phyloP scores from a whole-genome alignment of 1,140 invertebrate species.

The Proctacanthus coquilletti region DNA sequence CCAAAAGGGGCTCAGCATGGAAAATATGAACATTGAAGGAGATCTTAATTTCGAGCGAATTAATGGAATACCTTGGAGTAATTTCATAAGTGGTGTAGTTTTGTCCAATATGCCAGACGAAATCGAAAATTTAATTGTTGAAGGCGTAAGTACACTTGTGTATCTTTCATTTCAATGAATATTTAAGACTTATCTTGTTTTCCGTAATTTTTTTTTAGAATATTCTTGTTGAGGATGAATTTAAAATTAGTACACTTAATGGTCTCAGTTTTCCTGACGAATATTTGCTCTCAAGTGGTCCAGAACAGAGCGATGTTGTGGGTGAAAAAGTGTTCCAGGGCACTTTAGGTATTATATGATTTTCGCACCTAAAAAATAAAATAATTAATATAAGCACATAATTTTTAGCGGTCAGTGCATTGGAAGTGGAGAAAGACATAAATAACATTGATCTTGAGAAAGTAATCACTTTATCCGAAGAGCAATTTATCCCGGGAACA shows the following conservation, averaged over 20 bases:
- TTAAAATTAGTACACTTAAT: conserved; percentile 28
- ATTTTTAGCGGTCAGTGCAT: conserved; percentile 14
- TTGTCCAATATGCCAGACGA: conserved; percentile 21
- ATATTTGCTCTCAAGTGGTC: conserved; percentile 25
- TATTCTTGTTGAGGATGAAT: conserved; percentile 18
- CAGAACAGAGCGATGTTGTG: conserved; percentile 16
- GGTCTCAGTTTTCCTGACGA: conserved; percentile 31
- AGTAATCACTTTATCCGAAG: conserved; percentile 21
- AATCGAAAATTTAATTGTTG: conserved; percentile 25
- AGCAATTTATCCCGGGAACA: conserved; percentile 24
- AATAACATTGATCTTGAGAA: conserved; percentile 22
- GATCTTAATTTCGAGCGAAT: conserved; percentile 18
- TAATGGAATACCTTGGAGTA: conserved; percentile 23
- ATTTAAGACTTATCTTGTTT: conserved; percentile 5
- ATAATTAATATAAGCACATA: too few relatives aligned
- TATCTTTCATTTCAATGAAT: conserved; percentile 1
- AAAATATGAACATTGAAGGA: conserved; percentile 6
- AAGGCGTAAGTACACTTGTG: conserved; percentile 27
- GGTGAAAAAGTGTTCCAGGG: conserved; percentile 28
- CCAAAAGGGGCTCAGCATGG: not conserved
- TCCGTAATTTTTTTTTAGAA: conserved; percentile 14
- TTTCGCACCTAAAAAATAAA: too few relatives aligned
- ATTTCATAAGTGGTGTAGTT: conserved; percentile 26
- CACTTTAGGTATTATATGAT: conserved; percentile 15
- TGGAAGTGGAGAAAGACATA: conserved; percentile 19